phyloP scores from a whole-genome alignment of 2,797 vertebrate species.

The Geotrypetes seraphini region DNA sequence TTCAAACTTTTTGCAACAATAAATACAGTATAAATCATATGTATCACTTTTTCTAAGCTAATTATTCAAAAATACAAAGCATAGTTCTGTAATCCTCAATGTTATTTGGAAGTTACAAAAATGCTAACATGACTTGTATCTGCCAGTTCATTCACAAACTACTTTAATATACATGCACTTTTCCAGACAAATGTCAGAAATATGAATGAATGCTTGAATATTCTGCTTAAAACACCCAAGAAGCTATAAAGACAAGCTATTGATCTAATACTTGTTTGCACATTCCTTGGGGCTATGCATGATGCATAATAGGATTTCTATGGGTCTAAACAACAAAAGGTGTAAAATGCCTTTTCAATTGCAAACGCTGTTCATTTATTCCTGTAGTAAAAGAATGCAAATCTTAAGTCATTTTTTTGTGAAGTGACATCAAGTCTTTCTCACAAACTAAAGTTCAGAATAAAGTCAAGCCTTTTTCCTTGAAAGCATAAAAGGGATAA shows the following conservation, averaged over 20 bases:
- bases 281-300: constrained; percentile 52
- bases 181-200: constrained; percentile 48
- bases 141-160: too few species aligned
- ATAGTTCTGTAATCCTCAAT: too few species aligned
- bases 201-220: constrained; percentile 60
- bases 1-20: too few species aligned
- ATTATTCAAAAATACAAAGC: too few species aligned
- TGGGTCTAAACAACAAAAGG: constrained; percentile 57
- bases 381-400: constrained; percentile 50
- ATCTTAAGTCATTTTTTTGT: constrained; percentile 47
- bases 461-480: constrained; percentile 32
- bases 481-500: neutral
- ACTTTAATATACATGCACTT: constrained; percentile 26
- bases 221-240: constrained; percentile 58
- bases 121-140: too few species aligned
- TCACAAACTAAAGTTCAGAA: constrained; percentile 41
- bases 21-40: too few species aligned
- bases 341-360: constrained; percentile 66
- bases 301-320: constrained; percentile 60
- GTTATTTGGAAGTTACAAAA: too few species aligned
- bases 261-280: constrained; percentile 59
- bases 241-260: constrained; percentile 47
- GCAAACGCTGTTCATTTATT: constrained; percentile 62
- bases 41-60: too few species aligned
- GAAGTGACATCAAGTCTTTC: constrained; percentile 37